These are phyloP conservation scores for Sinocyclocheilus anophthalmus DNA, from an alignment of 2,113 vertebrate genomes.

Conservation along the genomic window DNA sequence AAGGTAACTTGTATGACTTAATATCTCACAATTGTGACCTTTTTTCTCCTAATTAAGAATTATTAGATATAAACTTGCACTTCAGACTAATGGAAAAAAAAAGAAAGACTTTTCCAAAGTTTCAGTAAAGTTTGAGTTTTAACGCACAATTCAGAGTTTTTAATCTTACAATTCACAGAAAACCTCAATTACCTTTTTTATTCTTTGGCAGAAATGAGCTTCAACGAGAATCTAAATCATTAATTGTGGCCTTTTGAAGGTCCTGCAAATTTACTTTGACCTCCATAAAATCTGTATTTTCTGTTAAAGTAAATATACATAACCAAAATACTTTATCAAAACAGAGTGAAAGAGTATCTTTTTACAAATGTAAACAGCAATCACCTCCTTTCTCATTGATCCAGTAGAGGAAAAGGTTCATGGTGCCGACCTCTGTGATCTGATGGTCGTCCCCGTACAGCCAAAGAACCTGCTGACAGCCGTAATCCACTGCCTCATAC, in stretches of 20 bases:
- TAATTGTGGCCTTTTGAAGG: not conserved
- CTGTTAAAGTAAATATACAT: slow-evolving; percentile 16
- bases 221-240: not conserved
- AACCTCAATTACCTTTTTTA: too few species aligned
- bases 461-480: slow-evolving; percentile 92
- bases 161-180: too few species aligned
- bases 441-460: slow-evolving; percentile 87
- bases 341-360: not conserved
- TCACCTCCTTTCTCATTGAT: slow-evolving; percentile 89
- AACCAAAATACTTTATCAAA: not conserved
- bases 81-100: too few species aligned
- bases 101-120: too few species aligned
- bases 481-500: slow-evolving; percentile 77
- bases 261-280: not conserved
- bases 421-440: slow-evolving; percentile 92
- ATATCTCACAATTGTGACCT: too few species aligned
- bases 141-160: too few species aligned
- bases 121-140: too few species aligned
- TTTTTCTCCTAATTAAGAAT: too few species aligned
- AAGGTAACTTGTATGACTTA: too few species aligned
- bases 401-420: slow-evolving; percentile 94
- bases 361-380: not conserved
- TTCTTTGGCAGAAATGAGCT: too few species aligned
- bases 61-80: too few species aligned
- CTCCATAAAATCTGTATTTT: not conserved